Evolutionary conservation across 2,797 vertebrate genomes (phyloP), one percentile per base, ranked within the genome.

Genomic region (Loris lydekkerianus): DNA sequence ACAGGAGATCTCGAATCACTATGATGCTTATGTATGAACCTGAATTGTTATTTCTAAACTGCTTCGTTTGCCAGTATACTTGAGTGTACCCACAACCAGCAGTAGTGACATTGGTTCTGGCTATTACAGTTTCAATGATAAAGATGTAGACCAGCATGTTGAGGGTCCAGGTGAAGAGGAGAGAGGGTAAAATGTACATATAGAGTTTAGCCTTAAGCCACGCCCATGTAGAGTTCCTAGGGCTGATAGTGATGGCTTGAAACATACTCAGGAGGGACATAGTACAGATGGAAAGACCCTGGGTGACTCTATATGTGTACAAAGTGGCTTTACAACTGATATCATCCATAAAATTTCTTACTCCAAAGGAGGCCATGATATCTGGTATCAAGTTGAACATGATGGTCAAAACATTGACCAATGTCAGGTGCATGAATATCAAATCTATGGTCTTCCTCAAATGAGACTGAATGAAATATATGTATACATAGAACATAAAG

Each of bases 81-180:
- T 76, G 23, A 43, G 3, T 37, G 72, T n/a, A 89, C 17, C 21
- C 23, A 18, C 10, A 7, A 43, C 60, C 60, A 53, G 18, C 11
- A 8, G 23, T 0, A 31, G 69, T 91, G 43, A 29, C 21, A 53
- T 90, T 90, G 3, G 10, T 34, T 7, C 10, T 53, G 7, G 46
- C 61, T 53, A 2, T 15, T 17, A 75, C 10, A 7, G 10, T 43
- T 25, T 25, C 25, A 46, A 27, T 60, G 20, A 91, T 13, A 2
- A 25, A 10, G 49, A n/a, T 46, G 3, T 92, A 76, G 58, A 58
- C 7, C 34, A 92, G 60, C 58, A 87, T 81, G 65, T 92, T 91
- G 67, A 86, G 65, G 58, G 75, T 23, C 83, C 89, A 82, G 83
- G 87, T 75, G 89, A 20, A 75, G 15, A 91, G 4, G 23, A 87